Percentiles rank a stretch among this genome's conserved stretches.
Conservation (phyloP, 2,888 invertebrate genomes). For the Lomographa bimaculata region DNA sequence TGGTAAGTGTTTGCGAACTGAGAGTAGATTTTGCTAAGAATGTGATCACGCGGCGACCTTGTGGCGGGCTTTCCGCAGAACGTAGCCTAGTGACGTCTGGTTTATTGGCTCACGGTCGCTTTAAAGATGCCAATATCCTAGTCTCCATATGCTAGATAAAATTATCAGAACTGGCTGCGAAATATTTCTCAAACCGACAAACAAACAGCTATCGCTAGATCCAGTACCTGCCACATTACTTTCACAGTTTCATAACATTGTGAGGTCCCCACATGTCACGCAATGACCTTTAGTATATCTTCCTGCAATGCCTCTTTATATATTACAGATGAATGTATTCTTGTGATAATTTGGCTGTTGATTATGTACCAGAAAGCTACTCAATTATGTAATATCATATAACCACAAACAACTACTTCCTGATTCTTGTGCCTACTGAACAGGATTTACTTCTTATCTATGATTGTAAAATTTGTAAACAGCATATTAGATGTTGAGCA, state of each 20-base stretch:
- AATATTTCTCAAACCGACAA: constrained; percentile 5
- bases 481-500: too few relatives aligned
- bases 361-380: too few relatives aligned
- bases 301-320: constrained; percentile 3
- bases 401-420: constrained; percentile 31
- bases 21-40: constrained; percentile 48
- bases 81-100: constrained; percentile 55
- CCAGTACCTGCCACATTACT: constrained; percentile 27
- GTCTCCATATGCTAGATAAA: constrained; percentile 48
- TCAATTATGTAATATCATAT: constrained; percentile 39
- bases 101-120: constrained; percentile 52
- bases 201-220: too few relatives aligned
- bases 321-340: too few relatives aligned
- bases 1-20: constrained; percentile 75
- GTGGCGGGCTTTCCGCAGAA: constrained; percentile 64
- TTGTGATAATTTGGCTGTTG: too few relatives aligned
- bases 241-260: constrained; percentile 49
- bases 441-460: too few relatives aligned
- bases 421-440: too few relatives aligned
- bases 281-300: constrained; percentile 32
- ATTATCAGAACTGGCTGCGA: not conserved
- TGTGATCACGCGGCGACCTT: constrained; percentile 81
- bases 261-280: constrained; percentile 34
- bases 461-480: too few relatives aligned
- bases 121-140: constrained; percentile 39